Conservation (phyloP, 2,797 vertebrate genomes). For the Danio aesculapii region DNA sequence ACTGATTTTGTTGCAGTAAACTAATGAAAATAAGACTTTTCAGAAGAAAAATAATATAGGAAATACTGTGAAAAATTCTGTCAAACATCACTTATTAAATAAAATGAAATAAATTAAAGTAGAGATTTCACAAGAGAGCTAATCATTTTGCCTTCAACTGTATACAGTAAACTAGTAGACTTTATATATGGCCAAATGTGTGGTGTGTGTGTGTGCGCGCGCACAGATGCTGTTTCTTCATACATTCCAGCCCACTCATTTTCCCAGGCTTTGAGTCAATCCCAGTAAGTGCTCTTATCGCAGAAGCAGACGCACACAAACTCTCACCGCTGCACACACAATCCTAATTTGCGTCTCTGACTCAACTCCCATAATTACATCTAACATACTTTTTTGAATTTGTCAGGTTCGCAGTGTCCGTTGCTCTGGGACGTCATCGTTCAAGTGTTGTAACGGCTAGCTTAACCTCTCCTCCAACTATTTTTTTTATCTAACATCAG, state of each 20-base stretch:
- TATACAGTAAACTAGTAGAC: slow-evolving; percentile 18
- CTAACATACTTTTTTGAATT: slow-evolving; percentile 14
- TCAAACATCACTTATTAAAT: too few species aligned
- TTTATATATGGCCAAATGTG: slow-evolving; percentile 6
- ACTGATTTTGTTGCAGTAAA: too few species aligned
- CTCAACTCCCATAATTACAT: slow-evolving; percentile 5
- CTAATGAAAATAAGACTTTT: too few species aligned
- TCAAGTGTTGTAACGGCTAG: too few species aligned
- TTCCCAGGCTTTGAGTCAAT: slow-evolving; percentile 43
- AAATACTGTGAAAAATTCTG: too few species aligned
- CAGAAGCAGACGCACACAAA: slow-evolving; percentile 34
- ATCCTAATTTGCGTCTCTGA: slow-evolving; percentile 14
- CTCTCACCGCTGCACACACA: slow-evolving; percentile 34
- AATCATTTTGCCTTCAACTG: too few species aligned
- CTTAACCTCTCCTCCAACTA: slow-evolving; percentile 36
- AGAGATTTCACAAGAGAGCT: too few species aligned
- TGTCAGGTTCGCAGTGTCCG: slow-evolving; percentile 15
- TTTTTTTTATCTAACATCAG: slow-evolving; percentile 37
- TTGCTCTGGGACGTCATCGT: slow-evolving; percentile 46
- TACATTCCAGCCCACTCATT: slow-evolving; percentile 58
- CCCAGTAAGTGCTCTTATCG: slow-evolving; percentile 43
- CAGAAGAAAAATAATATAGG: too few species aligned
- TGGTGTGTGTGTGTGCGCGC: slow-evolving; percentile 21
- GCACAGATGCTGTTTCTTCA: slow-evolving; percentile 49
- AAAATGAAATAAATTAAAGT: too few species aligned